Percentiles rank a stretch among this genome's conserved stretches.
Evolutionary conservation across 2,113 vertebrate genomes (phyloP).

Genomic region (Antennarius striatus): DNA sequence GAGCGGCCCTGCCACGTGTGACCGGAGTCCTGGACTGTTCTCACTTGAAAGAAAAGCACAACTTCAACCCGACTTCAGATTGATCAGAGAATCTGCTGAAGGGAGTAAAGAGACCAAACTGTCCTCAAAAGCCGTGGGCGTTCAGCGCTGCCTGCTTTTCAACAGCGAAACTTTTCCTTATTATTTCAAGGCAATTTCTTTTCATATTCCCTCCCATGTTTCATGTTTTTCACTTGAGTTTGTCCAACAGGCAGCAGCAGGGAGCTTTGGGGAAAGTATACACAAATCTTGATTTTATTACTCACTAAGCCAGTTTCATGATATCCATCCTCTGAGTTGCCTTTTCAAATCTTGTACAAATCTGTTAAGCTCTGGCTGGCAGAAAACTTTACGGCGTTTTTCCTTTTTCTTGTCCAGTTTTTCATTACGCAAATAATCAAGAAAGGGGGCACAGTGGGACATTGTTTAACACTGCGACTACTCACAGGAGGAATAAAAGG

Average conservation of each 20-base stretch:
- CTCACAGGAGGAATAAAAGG: conserved; percentile 25
- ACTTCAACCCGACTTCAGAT: conserved; percentile 11
- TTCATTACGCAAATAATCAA: conserved; percentile 35
- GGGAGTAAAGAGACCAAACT: conserved; percentile 9
- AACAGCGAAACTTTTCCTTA: background rate
- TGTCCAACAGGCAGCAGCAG: conserved; percentile 19
- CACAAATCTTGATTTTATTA: conserved; percentile 58
- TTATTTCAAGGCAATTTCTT: conserved; percentile 18
- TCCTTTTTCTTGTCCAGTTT: conserved; percentile 35
- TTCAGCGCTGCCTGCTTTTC: conserved; percentile 23
- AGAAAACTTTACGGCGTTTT: conserved; percentile 11
- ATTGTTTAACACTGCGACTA: conserved; percentile 30
- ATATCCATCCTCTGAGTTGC: conserved; percentile 14
- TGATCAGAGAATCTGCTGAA: conserved; percentile 13
- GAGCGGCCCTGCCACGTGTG: conserved; percentile 41
- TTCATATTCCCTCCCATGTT: conserved; percentile 3
- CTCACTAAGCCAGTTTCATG: conserved; percentile 27
- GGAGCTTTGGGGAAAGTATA: conserved; percentile 25
- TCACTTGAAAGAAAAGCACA: conserved; percentile 15
- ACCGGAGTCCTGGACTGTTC: conserved; percentile 24
- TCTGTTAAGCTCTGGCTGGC: conserved; percentile 33
- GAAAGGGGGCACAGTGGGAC: conserved; percentile 26
- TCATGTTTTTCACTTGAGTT: conserved; percentile 3
- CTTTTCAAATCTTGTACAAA: conserved; percentile 32
- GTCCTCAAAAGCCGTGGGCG: conserved; percentile 15